Percentiles rank a stretch among this genome's conserved stretches.
Evolutionary conservation across 2,888 invertebrate species (phyloP).

Genomic region (Galeopsomyia nigrocyanea): DNA sequence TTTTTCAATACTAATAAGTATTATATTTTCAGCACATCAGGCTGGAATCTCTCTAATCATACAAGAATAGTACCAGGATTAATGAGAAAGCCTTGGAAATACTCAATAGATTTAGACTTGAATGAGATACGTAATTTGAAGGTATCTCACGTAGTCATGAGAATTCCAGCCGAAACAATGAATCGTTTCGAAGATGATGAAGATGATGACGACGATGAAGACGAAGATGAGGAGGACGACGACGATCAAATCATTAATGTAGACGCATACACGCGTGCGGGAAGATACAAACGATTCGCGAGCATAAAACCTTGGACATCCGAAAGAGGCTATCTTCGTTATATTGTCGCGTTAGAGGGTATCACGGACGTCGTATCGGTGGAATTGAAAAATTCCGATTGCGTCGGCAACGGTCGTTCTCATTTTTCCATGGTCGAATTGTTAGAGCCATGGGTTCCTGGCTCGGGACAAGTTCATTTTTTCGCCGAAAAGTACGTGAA

Average conservation of each 20-base stretch:
- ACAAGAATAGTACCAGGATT: conserved; percentile 72
- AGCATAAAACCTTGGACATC: conserved; percentile 48
- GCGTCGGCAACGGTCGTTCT: conserved; percentile 49
- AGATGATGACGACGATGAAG: conserved; percentile 42
- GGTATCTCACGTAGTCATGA: conserved; percentile 81
- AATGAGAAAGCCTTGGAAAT: conserved; percentile 66
- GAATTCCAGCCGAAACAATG: conserved; percentile 71
- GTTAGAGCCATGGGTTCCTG: conserved; percentile 57
- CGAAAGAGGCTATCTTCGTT: conserved; percentile 53
- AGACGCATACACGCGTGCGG: conserved; percentile 45
- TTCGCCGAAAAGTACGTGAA: conserved; percentile 54
- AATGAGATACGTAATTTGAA: conserved; percentile 72
- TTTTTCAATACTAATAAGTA: conserved; percentile 67
- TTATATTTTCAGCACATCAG: conserved; percentile 69
- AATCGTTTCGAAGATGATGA: conserved; percentile 52
- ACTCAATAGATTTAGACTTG: conserved; percentile 73
- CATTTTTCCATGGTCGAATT: conserved; percentile 57
- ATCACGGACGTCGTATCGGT: conserved; percentile 55
- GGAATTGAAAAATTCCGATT: conserved; percentile 54
- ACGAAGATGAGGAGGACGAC: conserved; percentile 47
- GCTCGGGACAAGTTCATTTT: conserved; percentile 54
- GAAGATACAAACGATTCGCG: conserved; percentile 42
- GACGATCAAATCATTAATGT: conserved; percentile 50
- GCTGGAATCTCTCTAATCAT: conserved; percentile 73
- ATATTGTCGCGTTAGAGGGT: conserved; percentile 54